Conservation (phyloP, 2,888 invertebrate genomes). For the Tridacna gigas region DNA sequence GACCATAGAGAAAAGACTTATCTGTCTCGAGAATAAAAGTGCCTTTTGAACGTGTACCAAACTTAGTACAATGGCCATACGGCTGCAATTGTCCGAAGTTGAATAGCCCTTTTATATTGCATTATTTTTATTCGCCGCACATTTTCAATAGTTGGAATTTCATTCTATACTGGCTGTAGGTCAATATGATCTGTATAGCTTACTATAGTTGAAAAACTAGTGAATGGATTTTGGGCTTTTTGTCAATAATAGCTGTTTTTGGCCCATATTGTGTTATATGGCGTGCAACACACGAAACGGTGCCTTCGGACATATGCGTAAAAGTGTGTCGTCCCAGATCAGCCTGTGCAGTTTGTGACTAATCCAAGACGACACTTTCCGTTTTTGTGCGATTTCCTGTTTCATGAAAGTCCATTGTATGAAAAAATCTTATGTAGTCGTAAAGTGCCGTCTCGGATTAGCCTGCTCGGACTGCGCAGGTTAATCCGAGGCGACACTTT, state of each 20-base stretch:
- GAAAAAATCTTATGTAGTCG: too few species aligned
- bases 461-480: too few species aligned
- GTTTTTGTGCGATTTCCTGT: too few species aligned
- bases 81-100: slow-evolving; percentile 54
- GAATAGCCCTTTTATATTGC: slow-evolving; percentile 60
- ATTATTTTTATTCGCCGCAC: slow-evolving; percentile 55
- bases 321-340: too few species aligned
- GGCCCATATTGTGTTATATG: slow-evolving; percentile 6
- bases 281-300: too few species aligned
- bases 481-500: too few species aligned
- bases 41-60: slow-evolving; percentile 44
- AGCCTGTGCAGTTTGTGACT: too few species aligned
- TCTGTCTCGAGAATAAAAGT: slow-evolving; percentile 33
- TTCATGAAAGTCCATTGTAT: too few species aligned
- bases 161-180: slow-evolving; percentile 36
- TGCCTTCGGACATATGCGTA: too few species aligned
- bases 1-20: slow-evolving; percentile 51
- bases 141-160: slow-evolving; percentile 50
- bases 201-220: slow-evolving; percentile 15
- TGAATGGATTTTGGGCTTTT: slow-evolving; percentile 23
- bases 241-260: slow-evolving; percentile 15
- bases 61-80: slow-evolving; percentile 38
- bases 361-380: too few species aligned
- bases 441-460: too few species aligned
- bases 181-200: slow-evolving; percentile 17